Percentiles rank a stretch among this genome's conserved stretches.
phyloP scores from a whole-genome alignment of 1,140 invertebrate genomes.

The Sycophila sp. region DNA sequence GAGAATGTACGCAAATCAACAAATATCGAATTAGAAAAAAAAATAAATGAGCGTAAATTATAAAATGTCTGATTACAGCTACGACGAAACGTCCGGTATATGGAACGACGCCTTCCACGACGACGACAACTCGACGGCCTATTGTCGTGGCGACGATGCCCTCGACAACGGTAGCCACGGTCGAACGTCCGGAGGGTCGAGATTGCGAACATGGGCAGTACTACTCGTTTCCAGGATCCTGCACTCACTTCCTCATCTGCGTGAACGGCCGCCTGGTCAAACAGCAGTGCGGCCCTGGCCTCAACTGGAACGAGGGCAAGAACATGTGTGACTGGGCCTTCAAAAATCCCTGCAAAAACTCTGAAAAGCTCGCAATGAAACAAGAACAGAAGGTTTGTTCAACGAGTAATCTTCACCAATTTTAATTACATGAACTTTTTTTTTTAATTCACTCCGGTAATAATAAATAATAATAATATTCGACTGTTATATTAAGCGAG shows the following conservation, averaged over 20 bases:
- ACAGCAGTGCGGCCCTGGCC: constrained; percentile 75
- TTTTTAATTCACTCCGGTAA: no score
- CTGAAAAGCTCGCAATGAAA: no score
- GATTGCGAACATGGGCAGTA: constrained; percentile 66
- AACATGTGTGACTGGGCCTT: constrained; percentile 78
- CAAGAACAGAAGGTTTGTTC: no score
- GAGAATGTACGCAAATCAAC: no score
- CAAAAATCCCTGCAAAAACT: constrained; percentile 57
- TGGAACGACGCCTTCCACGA: constrained; percentile 34
- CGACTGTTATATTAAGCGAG: no score
- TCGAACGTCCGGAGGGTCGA: constrained; percentile 36
- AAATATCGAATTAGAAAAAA: no score
- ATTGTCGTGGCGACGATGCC: constrained; percentile 12
- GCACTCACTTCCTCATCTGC: constrained; percentile 76
- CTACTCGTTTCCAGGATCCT: constrained; percentile 67
- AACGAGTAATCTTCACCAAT: no score
- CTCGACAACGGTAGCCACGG: constrained; percentile 9
- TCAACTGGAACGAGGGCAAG: constrained; percentile 73
- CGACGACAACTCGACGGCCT: constrained; percentile 25
- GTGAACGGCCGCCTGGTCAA: constrained; percentile 73
- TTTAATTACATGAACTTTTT: no score
- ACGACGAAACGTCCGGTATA: constrained; percentile 35
- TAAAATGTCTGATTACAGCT: no score
- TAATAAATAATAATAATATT: no score
- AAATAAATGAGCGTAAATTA: no score